Base-by-base conservation (phyloP, 2,113 vertebrate genomes). In the Orycteropus afer region DNA sequence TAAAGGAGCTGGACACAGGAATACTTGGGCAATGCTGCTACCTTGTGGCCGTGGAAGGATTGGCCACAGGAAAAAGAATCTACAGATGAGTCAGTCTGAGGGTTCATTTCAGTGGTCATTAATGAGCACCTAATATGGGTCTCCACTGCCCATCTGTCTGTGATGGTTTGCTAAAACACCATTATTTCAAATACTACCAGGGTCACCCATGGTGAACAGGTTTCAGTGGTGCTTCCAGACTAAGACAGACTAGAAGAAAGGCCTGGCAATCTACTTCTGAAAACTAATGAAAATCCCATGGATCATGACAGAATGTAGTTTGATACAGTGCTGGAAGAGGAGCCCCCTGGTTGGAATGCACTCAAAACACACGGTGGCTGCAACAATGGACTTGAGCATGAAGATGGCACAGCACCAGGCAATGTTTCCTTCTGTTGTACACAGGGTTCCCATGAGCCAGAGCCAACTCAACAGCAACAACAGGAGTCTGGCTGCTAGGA, bases 41-140 rank as follows among this genome's bases (percentile, higher is more conserved):
- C 97, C 98, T 98, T 4, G 98, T 98, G 98, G 98, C 77, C 55
- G 3, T 15, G 29, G 25, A 29, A 32, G 2, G 15, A 32, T 34
- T 55, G 45, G 71, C 86, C 83, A 59, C 7, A 69, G 73, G 49
- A 29, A 65, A 76, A 55, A 74, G 7, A 76, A 77, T 37, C 40
- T 20, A 10, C 3, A 53, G 55, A 22, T 1, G 0, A 4, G 17
- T 29, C 23, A 53, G 55, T n/a, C 1, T 74, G 23, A 4, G 71
- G 34, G 27, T 42, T 88, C 59, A 18, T 23, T 78, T 55, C 34
- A 55, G 23, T 3, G 3, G 34, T 47, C 67, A 25, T 40, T 34
- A 45, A 0, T 45, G 49, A 61, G 29, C 6, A 45, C 51, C 10
- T 80, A 57, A 65, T 1, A 40, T 5, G 25, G 69, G 61, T 65